Evolutionary conservation across 2,113 vertebrate species (phyloP).

Genomic region (Charina bottae): DNA sequence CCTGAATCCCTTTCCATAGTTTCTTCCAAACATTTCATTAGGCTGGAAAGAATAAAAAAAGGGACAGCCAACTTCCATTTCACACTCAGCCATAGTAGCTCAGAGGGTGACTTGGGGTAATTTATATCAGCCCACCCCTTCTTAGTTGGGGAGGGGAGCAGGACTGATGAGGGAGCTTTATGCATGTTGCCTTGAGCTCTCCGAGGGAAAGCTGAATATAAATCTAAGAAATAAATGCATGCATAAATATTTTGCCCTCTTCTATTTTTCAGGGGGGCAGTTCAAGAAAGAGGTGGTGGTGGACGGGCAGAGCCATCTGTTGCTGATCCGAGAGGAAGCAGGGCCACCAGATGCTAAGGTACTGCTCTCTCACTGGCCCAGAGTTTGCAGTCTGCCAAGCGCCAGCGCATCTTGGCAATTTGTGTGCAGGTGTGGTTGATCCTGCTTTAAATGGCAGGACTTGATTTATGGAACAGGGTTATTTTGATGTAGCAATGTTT

Average conservation of each 20-base stretch:
- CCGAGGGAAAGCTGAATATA: not conserved
- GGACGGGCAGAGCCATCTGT: slow-evolving; percentile 90
- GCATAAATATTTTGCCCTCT: not conserved
- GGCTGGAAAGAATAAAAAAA: not conserved
- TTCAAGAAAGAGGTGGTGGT: slow-evolving; percentile 93
- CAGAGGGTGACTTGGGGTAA: not conserved
- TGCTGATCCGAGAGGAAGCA: slow-evolving; percentile 92
- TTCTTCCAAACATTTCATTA: not conserved
- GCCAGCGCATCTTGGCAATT: not conserved
- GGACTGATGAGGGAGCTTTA: not conserved
- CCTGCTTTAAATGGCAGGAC: not conserved
- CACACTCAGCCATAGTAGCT: not conserved
- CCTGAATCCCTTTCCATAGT: not conserved
- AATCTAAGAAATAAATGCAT: not conserved
- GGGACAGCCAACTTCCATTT: not conserved
- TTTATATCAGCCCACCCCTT: not conserved
- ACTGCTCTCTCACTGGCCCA: accelerated
- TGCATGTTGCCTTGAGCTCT: not conserved
- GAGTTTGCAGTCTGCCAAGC: accelerated
- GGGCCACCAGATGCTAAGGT: slow-evolving; percentile 89
- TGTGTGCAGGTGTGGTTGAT: not conserved
- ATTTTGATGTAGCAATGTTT: not conserved
- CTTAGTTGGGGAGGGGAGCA: not conserved
- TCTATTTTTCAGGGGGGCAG: slow-evolving; percentile 79
- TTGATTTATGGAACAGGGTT: not conserved